phyloP scores from a whole-genome alignment of 2,113 vertebrate genomes.

The Tachycineta bicolor region DNA sequence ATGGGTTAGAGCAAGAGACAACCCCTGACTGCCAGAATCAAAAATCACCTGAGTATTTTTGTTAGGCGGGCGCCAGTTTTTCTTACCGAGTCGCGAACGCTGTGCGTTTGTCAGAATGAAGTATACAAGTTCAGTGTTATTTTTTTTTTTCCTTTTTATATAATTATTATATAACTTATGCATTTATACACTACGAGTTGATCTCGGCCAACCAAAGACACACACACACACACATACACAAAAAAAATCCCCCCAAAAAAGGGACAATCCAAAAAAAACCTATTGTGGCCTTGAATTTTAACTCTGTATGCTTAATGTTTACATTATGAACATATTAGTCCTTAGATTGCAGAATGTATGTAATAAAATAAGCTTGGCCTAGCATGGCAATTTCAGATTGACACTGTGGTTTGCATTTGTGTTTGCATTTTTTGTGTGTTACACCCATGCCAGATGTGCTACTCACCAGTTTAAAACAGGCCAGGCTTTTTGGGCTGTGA shows the following conservation, averaged over 20 bases:
- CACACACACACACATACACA: not conserved
- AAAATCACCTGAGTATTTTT: slow-evolving; percentile 72
- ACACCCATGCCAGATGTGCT: not conserved
- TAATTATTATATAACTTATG: slow-evolving; percentile 96
- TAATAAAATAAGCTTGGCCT: slow-evolving; percentile 88
- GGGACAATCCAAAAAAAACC: slow-evolving; percentile 71
- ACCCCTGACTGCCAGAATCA: slow-evolving; percentile 51
- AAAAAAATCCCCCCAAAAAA: slow-evolving; percentile 16
- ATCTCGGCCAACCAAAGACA: slow-evolving; percentile 91
- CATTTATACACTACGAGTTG: slow-evolving; percentile 98
- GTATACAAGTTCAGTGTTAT: slow-evolving; percentile 85
- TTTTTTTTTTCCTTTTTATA: slow-evolving; percentile 82
- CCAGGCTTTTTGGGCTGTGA: not conserved
- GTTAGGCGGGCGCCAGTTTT: slow-evolving; percentile 75
- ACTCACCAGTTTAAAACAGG: not conserved
- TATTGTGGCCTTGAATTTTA: slow-evolving; percentile 86
- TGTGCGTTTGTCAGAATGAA: slow-evolving; percentile 93
- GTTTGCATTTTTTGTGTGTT: slow-evolving; percentile 44
- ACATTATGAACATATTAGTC: slow-evolving; percentile 86
- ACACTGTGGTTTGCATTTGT: slow-evolving; percentile 71
- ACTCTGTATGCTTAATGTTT: slow-evolving; percentile 91
- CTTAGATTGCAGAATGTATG: slow-evolving; percentile 87
- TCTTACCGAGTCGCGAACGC: slow-evolving; percentile 88
- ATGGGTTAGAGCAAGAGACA: slow-evolving; percentile 63
- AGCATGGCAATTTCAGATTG: slow-evolving; percentile 77